Base-by-base conservation (phyloP, 2,113 vertebrate genomes). In the Conger conger region DNA sequence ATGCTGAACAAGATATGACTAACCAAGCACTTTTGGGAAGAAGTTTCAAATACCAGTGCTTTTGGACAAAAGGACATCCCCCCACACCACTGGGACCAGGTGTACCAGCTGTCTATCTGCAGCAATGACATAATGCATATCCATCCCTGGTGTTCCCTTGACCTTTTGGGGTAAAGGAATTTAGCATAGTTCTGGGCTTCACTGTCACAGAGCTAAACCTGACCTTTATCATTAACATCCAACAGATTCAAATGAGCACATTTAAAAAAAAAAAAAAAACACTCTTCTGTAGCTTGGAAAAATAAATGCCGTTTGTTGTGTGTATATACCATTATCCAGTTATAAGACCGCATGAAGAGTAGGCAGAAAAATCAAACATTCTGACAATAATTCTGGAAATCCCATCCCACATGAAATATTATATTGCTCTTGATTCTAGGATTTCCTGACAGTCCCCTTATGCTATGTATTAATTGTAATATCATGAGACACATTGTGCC, bases 1-100 rank as follows among this genome's bases (percentile, higher is more conserved):
- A 63, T 85, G 8, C 20, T 11, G 57, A 27, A 85, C 57, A 85
- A 63, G 77, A 60, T n/a, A 57, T n/a, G 83, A 85, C 76, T 60
- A 80, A 35, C 53, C 30, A 38, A 63, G 76, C 35, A 53, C 42
- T 35, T 80, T 60, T 63, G 40, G 16, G 27, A 42, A 42, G 23
- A 4, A 40, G 33, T 40, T 38, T 40, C 27, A 42, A 36, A 36
- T 33, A 78, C 33, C 33, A 78, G 33, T 37, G 33, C 38, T 27
- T 20, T 4, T 40, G 78, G 9, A 79, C 8, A n/a, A 79, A 79
- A 79, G 38, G 27, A 27, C 78, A 79, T 42, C 68, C 68, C 68
- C 68, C 68, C 78, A 79, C 38, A 17, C 78, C 37, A 35, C 27
- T 38, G 36, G 78, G 38, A 27, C 15, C 38, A 42, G 36, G 78